Base-by-base conservation (phyloP, 1,140 invertebrate species). In the Notospermus geniculatus region DNA sequence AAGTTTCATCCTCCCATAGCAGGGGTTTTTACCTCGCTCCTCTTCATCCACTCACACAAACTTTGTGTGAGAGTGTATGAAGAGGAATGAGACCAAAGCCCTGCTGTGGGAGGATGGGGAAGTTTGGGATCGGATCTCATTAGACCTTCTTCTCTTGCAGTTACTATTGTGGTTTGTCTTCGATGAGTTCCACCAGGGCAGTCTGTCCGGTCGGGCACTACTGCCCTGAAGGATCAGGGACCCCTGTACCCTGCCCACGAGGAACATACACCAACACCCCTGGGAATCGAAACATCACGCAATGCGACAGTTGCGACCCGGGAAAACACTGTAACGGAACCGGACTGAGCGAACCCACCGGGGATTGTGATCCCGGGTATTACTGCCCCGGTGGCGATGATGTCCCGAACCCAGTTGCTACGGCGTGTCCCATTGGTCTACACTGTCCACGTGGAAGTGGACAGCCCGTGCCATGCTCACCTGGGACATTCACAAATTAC, bases 301-400 rank as follows among this genome's bases (percentile, higher is more conserved):
- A 75, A 45, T 78, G 76, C 64, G 64, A 64, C 36, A 56, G 28
- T 11, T 78, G 76, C 70, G 71, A 75, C 61, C 63, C 67, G 36
- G 76, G 76, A 25, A 73, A 68, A 68, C 77, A 71, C 70, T 78
- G 76, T 54, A 76, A 76, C 66, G 71, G 69, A 54, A 71, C 72
- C 60, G 72, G 73, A 7, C 15, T 36, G 32, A 36, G 15, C 11
- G 43, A 64, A 23, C 66, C 71, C 43, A 65, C 67, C 45, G 75
- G 59, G 54, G 64, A 69, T 28, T 78, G 76, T 68, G 71, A 73
- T 57, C 36, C 71, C 54, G 76, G 76, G 0, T 78, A 72, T 65
- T 78, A 77, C 62, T 78, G 76, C 57, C 74, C 75, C 23, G 75
- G 73, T 27, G 71, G 71, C 15, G 60, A 72, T 39, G 25, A 39